Conservation (phyloP, 2,888 invertebrate genomes). For the Lordiphosa fenestrarum region DNA sequence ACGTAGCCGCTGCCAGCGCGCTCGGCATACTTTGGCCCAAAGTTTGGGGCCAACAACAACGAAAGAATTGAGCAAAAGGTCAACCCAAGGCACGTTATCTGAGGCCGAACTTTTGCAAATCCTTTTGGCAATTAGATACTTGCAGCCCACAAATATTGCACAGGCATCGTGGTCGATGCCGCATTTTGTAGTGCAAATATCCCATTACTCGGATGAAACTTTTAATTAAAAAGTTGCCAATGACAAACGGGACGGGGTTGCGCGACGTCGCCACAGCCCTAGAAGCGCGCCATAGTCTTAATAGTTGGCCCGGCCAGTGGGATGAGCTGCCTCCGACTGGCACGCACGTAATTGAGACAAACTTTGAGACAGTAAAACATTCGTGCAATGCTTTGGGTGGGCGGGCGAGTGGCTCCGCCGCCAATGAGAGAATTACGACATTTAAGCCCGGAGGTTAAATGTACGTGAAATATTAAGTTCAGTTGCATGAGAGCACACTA, state of each 20-base stretch:
- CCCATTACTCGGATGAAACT: constrained; percentile 74
- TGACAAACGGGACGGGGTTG: constrained; percentile 51
- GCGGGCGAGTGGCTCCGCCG: constrained; percentile 25
- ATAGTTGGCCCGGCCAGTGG: constrained; percentile 43
- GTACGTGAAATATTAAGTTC: constrained; percentile 72
- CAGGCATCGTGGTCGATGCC: constrained; percentile 58
- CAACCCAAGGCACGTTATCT: constrained; percentile 56
- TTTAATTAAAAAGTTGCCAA: constrained; percentile 76
- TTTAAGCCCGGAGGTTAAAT: constrained; percentile 70
- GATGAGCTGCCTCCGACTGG: constrained; percentile 51
- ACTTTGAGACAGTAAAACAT: constrained; percentile 68
- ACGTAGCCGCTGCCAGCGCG: constrained; percentile 29
- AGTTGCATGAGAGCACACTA: constrained; percentile 67
- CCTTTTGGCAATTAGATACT: constrained; percentile 73
- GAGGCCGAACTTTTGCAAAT: constrained; percentile 60
- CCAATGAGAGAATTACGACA: constrained; percentile 72
- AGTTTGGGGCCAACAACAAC: constrained; percentile 49
- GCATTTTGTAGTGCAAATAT: constrained; percentile 71
- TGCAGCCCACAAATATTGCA: constrained; percentile 68
- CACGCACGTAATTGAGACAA: constrained; percentile 73
- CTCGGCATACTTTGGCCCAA: constrained; percentile 54
- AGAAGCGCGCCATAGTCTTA: constrained; percentile 53
- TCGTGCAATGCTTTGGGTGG: constrained; percentile 51
- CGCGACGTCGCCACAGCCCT: constrained; percentile 23
- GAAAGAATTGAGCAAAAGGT: constrained; percentile 34